phyloP scores from a whole-genome alignment of 2,888 invertebrate species.

The Tetanocera ferruginea region DNA sequence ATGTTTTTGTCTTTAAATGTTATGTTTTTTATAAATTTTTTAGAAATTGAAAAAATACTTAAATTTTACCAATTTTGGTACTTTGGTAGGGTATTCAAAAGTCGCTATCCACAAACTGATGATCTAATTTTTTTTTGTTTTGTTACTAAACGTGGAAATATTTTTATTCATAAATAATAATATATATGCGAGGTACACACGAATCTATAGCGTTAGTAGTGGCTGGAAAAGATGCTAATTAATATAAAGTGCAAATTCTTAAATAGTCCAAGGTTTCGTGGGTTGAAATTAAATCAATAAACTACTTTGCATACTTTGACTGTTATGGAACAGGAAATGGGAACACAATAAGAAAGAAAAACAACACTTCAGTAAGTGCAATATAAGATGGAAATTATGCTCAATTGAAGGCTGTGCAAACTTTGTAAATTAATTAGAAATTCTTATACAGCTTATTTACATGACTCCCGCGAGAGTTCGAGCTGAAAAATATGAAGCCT shows the following conservation, averaged over 20 bases:
- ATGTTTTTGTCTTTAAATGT: too few species aligned
- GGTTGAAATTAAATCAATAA: constrained; percentile 7
- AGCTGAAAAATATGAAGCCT: too few species aligned
- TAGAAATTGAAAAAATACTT: too few species aligned
- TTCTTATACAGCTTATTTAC: too few species aligned
- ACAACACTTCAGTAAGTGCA: neutral
- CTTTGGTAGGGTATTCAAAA: neutral
- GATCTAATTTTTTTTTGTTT: constrained; percentile 32
- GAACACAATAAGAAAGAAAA: neutral
- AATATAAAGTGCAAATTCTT: constrained; percentile 9
- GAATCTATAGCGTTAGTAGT: neutral
- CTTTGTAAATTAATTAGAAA: too few species aligned
- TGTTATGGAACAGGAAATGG: neutral
- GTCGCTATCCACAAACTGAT: neutral
- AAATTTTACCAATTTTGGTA: too few species aligned
- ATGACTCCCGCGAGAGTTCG: too few species aligned
- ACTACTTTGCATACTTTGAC: neutral
- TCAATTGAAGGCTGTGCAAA: too few species aligned
- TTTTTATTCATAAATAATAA: neutral
- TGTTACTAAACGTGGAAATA: constrained; percentile 16
- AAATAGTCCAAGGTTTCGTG: constrained; percentile 4
- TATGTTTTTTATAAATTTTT: too few species aligned
- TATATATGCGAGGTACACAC: neutral
- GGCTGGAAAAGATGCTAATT: constrained; percentile 21
- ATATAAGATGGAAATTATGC: neutral